These are phyloP conservation scores for Leptinotarsa undecemlineata DNA, from an alignment of 1,140 invertebrate species.

Conservation along the genomic window DNA sequence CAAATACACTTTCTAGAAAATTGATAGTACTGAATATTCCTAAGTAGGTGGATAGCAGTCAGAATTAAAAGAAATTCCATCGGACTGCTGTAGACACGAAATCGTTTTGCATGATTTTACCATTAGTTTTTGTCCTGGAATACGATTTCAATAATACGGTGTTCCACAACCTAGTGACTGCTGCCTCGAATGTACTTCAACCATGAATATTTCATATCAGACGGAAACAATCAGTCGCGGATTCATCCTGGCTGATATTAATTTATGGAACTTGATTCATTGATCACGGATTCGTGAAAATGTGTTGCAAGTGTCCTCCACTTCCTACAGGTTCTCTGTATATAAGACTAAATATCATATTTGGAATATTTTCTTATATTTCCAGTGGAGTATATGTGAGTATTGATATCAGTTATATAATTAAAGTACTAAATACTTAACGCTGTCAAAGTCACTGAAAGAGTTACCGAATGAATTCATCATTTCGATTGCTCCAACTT, in stretches of 20 bases:
- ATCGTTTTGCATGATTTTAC: not conserved
- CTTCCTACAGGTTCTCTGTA: slow-evolving; percentile 14
- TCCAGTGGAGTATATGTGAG: not conserved
- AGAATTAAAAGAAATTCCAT: too few species aligned
- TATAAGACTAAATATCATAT: not conserved
- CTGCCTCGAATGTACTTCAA: not conserved
- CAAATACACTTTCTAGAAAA: too few species aligned
- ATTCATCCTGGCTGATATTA: not conserved
- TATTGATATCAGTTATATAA: not conserved
- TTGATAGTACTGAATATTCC: too few species aligned
- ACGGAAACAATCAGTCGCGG: slow-evolving; percentile 1
- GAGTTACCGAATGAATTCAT: too few species aligned
- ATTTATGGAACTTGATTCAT: not conserved
- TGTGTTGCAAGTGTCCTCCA: slow-evolving; percentile 32
- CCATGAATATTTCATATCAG: not conserved
- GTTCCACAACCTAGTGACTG: not conserved
- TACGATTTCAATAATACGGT: not conserved
- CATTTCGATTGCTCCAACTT: too few species aligned
- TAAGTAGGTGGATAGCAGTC: too few species aligned
- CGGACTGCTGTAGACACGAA: not conserved
- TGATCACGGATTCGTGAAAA: slow-evolving; percentile 14
- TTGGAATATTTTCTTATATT: slow-evolving; percentile 2
- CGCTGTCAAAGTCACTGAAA: too few species aligned
- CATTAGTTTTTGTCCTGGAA: not conserved
- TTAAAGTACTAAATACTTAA: too few species aligned